Percentiles rank a stretch among this genome's conserved stretches.
Conservation (phyloP, 2,797 vertebrate genomes). For the Calcarius lapponicus region DNA sequence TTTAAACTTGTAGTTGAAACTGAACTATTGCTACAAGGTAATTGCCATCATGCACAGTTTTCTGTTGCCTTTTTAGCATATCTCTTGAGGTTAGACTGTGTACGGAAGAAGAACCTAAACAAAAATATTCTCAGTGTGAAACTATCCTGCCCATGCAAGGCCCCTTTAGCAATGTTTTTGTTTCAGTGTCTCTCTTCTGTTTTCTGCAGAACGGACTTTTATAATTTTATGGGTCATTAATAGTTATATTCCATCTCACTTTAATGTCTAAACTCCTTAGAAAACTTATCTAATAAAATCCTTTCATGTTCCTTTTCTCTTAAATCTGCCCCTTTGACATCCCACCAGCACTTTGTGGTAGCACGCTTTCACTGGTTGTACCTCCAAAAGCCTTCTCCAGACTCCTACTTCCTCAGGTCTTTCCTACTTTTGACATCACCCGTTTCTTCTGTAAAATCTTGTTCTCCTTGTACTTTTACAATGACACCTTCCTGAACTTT, state of each 20-base stretch:
- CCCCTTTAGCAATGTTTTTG: background rate
- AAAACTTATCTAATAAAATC: background rate
- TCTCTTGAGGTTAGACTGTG: background rate
- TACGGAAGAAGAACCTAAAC: background rate
- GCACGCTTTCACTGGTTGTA: accelerated
- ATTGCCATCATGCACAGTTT: background rate
- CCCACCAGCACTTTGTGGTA: background rate
- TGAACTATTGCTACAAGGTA: background rate
- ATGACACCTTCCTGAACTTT: background rate
- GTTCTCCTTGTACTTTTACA: background rate
- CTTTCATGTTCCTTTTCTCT: background rate
- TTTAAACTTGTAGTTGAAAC: background rate
- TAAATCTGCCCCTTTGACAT: background rate
- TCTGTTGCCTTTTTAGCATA: background rate
- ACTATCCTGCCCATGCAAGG: background rate
- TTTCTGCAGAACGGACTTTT: background rate
- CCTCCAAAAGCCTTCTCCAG: background rate
- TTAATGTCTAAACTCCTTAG: background rate
- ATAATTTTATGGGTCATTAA: background rate
- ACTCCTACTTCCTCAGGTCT: background rate
- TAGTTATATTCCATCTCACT: background rate
- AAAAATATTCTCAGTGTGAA: background rate
- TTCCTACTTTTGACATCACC: background rate
- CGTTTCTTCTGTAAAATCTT: background rate
- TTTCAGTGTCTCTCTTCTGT: background rate